Conservation (phyloP, 2,888 invertebrate species). For the Zygothrica quintamaculata region DNA sequence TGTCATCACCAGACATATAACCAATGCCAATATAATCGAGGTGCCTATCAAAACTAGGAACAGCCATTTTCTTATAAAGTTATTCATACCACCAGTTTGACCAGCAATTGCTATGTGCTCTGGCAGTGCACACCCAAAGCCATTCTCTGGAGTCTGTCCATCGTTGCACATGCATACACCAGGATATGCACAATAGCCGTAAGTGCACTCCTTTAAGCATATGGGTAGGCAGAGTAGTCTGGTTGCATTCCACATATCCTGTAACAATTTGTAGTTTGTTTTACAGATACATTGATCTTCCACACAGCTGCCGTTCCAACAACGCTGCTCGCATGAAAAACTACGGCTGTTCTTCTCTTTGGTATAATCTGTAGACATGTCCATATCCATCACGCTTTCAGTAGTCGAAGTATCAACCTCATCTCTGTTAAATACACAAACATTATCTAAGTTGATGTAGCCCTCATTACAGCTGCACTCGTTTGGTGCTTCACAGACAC, state of each 20-base stretch:
- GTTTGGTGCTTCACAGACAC: slow-evolving; percentile 29
- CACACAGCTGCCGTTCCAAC: slow-evolving; percentile 58
- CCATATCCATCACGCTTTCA: too few relatives aligned
- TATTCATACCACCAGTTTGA: slow-evolving; percentile 1
- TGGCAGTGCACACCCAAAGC: slow-evolving; percentile 18
- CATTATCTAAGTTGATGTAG: slow-evolving; percentile 2
- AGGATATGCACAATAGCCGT: slow-evolving; percentile 53
- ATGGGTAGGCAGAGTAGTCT: slow-evolving; percentile 48
- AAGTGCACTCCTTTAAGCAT: slow-evolving; percentile 40
- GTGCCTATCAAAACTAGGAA: slow-evolving; percentile 28
- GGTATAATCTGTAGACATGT: neutral
- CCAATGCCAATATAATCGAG: slow-evolving; percentile 26
- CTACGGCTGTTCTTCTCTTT: neutral
- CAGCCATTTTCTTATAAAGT: slow-evolving; percentile 14
- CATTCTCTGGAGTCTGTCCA: slow-evolving; percentile 27
- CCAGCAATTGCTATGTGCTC: neutral
- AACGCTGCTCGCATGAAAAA: slow-evolving; percentile 27
- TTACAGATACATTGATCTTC: slow-evolving; percentile 38
- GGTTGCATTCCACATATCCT: slow-evolving; percentile 1
- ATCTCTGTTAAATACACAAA: slow-evolving; percentile 18
- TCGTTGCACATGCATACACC: slow-evolving; percentile 44
- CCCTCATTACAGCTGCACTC: slow-evolving; percentile 34
- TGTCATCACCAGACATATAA: slow-evolving; percentile 46
- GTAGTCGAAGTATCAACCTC: neutral
- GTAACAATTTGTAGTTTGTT: slow-evolving; percentile 31